These are phyloP conservation scores for Pectinophora gossypiella DNA, from an alignment of 1,140 invertebrate genomes.

Conservation along the genomic window DNA sequence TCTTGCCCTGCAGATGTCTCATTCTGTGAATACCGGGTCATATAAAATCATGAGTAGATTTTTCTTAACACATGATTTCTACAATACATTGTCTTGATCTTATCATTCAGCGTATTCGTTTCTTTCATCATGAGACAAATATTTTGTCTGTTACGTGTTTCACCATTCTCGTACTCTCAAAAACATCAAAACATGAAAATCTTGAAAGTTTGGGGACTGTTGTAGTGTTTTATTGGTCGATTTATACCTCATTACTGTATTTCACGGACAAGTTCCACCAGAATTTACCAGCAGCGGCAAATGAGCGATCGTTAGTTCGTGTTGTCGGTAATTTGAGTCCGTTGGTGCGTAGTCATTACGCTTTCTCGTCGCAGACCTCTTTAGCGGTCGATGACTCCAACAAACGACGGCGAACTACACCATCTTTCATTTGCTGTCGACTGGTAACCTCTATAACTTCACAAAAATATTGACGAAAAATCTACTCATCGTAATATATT, in stretches of 20 bases:
- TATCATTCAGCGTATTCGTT: not conserved
- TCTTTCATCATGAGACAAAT: not conserved
- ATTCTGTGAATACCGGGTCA: no score
- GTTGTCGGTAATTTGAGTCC: not conserved
- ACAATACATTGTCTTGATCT: not conserved
- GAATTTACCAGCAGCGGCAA: not conserved
- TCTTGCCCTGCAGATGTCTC: no score
- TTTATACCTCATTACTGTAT: no score
- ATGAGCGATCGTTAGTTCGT: not conserved
- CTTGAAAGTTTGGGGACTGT: no score
- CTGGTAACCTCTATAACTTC: not conserved
- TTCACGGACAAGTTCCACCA: not conserved
- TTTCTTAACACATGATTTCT: not conserved
- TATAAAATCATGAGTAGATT: not conserved
- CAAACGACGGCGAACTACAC: not conserved
- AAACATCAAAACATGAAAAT: no score
- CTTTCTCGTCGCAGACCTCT: not conserved
- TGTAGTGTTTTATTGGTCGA: no score
- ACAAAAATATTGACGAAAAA: slow-evolving; percentile 1
- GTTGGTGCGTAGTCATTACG: not conserved
- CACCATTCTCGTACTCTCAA: no score
- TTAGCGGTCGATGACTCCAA: not conserved
- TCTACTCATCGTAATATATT: slow-evolving; percentile 1
- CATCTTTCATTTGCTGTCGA: not conserved
- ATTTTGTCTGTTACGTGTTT: no score